Evolutionary conservation across 2,888 invertebrate genomes (phyloP), one percentile per base, ranked within the genome.

Genomic region (Drosophila paucipuncta): DNA sequence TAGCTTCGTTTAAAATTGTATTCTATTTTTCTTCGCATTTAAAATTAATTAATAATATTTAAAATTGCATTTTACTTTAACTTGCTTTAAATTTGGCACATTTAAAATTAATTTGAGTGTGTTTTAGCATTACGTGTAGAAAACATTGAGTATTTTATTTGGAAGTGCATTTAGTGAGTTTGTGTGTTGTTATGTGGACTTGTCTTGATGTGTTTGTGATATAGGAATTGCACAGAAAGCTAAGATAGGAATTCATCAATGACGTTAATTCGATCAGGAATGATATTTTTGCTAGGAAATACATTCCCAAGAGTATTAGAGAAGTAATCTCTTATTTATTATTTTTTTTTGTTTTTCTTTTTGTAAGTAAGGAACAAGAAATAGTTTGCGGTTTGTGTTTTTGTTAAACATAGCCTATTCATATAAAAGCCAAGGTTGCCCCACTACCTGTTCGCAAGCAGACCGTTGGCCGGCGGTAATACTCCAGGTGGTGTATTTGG

Each of bases 361-460:
- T 70, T 75, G 71, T 80, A 66, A 81, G 81, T 88, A 91, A 90
- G 90, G 90, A 90, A 90, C 90, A 90, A 91, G 90, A 91, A 84
- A 82, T 84, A 85, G 84, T 84, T 82, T 74, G 67, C 71, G 58
- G 53, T 69, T 68, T 61, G 68, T 59, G 50, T 63, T 25, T 31
- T 53, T 52, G 50, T 63, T 54, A 49, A 78, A 76, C 75, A 75
- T 75, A 69, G 75, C 76, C 76, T 76, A 69, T 33, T 25, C 30
- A 58, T 37, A 35, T n/a, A 47, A 16, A 30, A 41, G 54, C 41
- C 55, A 54, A 60, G 60, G 55, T 39, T 53, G 35, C n/a, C n/a
- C 13, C 62, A 91, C 90, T 93, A 93, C 90, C 93, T 92, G 83
- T 93, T 93, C 43, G 93, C 84, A 9, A 93, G 85, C 67, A 93